Conservation (phyloP, 2,888 invertebrate species). For the Lasioglossum zephyrum region DNA sequence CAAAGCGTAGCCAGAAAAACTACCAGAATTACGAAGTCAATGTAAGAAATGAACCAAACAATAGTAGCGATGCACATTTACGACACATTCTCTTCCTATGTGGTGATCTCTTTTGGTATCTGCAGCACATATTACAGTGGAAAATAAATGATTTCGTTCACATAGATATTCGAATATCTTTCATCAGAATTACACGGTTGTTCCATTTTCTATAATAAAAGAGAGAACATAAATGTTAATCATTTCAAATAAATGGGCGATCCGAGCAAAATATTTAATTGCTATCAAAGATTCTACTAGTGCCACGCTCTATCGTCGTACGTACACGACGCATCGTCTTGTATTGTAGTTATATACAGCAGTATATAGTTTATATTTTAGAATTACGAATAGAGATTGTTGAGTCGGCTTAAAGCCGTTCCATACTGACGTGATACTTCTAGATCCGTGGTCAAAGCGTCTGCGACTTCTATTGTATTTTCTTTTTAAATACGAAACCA, state of each 20-base stretch:
- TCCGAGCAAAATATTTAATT: slow-evolving; percentile 22
- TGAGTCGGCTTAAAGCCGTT: slow-evolving; percentile 38
- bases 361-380: slow-evolving; percentile 67
- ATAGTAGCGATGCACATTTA: slow-evolving; percentile 26
- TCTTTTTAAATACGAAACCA: slow-evolving; percentile 8
- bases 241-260: background rate
- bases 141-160: slow-evolving; percentile 31
- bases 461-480: slow-evolving; percentile 21
- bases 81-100: slow-evolving; percentile 3
- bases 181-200: background rate
- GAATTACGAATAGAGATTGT: slow-evolving; percentile 62
- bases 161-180: background rate
- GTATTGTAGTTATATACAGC: slow-evolving; percentile 61
- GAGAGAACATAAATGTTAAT: background rate
- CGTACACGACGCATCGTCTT: slow-evolving; percentile 39
- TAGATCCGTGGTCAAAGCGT: slow-evolving; percentile 44
- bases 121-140: background rate
- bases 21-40: slow-evolving; percentile 19
- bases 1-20: slow-evolving; percentile 16
- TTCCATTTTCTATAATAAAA: slow-evolving; percentile 10
- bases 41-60: slow-evolving; percentile 26
- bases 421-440: slow-evolving; percentile 47
- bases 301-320: slow-evolving; percentile 20
- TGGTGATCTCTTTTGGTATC: slow-evolving; percentile 26
- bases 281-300: slow-evolving; percentile 36